These are phyloP conservation scores for Heliothis subflexa DNA, from an alignment of 1,140 invertebrate genomes.

Conservation along the genomic window DNA sequence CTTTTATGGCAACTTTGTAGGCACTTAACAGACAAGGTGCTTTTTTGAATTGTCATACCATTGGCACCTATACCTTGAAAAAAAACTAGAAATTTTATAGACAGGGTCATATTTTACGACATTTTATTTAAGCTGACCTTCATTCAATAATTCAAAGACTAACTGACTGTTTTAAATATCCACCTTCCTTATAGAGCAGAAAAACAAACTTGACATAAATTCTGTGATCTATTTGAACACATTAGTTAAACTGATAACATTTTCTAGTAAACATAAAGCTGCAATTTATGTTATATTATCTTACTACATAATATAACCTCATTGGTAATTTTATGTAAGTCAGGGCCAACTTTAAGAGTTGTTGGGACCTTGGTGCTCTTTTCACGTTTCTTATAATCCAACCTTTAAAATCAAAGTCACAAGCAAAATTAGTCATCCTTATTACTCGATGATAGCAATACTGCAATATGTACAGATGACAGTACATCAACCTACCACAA, in stretches of 20 bases:
- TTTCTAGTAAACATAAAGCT: neutral
- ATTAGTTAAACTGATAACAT: conserved; percentile 17
- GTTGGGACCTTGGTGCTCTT: conserved; percentile 12
- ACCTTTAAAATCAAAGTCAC: conserved; percentile 7
- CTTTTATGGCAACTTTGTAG: neutral
- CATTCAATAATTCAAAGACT: neutral
- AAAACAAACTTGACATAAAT: conserved; percentile 10
- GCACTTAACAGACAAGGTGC: neutral
- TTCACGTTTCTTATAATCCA: conserved; percentile 11
- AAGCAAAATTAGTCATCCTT: conserved; percentile 5
- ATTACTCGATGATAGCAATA: neutral
- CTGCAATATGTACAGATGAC: too few species aligned
- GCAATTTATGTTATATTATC: conserved; percentile 8
- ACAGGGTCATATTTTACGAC: too few species aligned
- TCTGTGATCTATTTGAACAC: neutral
- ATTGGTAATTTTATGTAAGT: conserved; percentile 38
- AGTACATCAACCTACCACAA: too few species aligned
- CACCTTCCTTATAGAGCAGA: conserved; percentile 5
- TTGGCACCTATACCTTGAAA: neutral
- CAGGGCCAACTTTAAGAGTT: conserved; percentile 19
- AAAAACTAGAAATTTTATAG: too few species aligned
- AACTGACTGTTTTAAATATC: neutral
- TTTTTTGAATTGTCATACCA: neutral
- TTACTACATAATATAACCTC: neutral
- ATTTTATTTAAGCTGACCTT: neutral